Percentiles rank a stretch among this genome's conserved stretches.
Evolutionary conservation across 2,113 vertebrate genomes (phyloP).

Genomic region (Equus quagga): DNA sequence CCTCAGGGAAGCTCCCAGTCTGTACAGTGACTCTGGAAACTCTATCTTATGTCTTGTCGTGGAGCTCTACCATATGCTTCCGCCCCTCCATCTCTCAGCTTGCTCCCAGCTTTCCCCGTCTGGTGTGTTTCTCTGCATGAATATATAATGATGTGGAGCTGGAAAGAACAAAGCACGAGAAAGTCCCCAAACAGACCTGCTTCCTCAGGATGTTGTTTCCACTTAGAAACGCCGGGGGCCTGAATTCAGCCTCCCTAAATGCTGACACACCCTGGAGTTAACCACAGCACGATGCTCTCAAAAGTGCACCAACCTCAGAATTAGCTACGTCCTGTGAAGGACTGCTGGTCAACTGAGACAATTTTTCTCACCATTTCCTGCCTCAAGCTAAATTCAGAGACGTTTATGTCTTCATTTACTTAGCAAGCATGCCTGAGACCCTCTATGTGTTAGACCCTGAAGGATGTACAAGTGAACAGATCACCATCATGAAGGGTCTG

Average conservation of each 20-base stretch:
- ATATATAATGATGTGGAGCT: conserved; percentile 26
- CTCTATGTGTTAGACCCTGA: neutral
- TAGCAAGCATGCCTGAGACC: neutral
- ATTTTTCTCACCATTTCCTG: neutral
- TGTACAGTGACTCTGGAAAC: neutral
- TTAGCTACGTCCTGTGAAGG: conserved; percentile 78
- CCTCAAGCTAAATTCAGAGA: neutral
- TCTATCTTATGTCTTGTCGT: neutral
- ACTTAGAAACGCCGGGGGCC: conserved; percentile 78
- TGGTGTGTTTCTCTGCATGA: conserved; percentile 62
- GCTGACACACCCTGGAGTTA: conserved; percentile 64
- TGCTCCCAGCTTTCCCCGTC: conserved; percentile 59
- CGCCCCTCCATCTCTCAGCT: conserved; percentile 47
- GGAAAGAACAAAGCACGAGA: conserved; percentile 74
- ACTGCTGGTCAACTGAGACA: conserved; percentile 69
- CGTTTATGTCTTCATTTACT: neutral
- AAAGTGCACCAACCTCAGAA: conserved; percentile 72
- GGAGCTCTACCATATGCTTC: neutral
- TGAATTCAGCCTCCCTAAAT: conserved; percentile 67
- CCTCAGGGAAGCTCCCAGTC: neutral
- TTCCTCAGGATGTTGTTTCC: conserved; percentile 80
- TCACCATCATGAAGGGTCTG: neutral
- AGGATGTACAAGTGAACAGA: neutral
- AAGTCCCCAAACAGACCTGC: conserved; percentile 74
- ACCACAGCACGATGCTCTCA: conserved; percentile 67